These are phyloP conservation scores for Nomada ruficornis DNA, from an alignment of 2,888 invertebrate species.

Conservation along the genomic window DNA sequence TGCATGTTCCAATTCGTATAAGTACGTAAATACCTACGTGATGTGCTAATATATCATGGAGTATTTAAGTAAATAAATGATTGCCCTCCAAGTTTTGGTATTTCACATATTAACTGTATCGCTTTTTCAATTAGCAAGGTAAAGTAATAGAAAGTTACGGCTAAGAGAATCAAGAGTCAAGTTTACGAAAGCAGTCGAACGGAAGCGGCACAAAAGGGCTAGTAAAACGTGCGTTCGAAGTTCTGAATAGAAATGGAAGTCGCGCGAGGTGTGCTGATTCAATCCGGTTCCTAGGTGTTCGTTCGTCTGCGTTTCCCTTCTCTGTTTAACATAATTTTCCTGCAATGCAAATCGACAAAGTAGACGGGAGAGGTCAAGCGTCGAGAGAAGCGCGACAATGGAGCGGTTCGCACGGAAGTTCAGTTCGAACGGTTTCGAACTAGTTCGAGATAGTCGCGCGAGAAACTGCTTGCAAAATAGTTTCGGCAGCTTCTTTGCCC, in stretches of 20 bases:
- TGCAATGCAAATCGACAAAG: constrained; percentile 11
- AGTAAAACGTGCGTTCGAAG: neutral
- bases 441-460: constrained; percentile 32
- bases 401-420: constrained; percentile 15
- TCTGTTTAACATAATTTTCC: constrained; percentile 42
- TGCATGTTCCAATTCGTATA: too few species aligned
- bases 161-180: constrained; percentile 5
- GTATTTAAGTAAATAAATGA: too few species aligned
- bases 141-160: neutral
- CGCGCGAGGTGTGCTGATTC: constrained; percentile 25
- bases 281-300: constrained; percentile 20
- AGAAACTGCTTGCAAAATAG: constrained; percentile 45
- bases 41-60: too few species aligned
- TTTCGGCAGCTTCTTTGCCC: constrained; percentile 10
- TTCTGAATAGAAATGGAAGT: constrained; percentile 24
- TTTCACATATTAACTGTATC: too few species aligned
- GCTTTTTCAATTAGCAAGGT: too few species aligned
- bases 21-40: too few species aligned
- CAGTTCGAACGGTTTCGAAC: constrained; percentile 39
- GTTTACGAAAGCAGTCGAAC: constrained; percentile 11
- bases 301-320: constrained; percentile 37
- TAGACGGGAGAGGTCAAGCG: constrained; percentile 20
- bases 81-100: too few species aligned
- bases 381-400: constrained; percentile 25
- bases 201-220: neutral